Conservation (phyloP, 2,113 vertebrate genomes). For the Nerophis lumbriciformis region DNA sequence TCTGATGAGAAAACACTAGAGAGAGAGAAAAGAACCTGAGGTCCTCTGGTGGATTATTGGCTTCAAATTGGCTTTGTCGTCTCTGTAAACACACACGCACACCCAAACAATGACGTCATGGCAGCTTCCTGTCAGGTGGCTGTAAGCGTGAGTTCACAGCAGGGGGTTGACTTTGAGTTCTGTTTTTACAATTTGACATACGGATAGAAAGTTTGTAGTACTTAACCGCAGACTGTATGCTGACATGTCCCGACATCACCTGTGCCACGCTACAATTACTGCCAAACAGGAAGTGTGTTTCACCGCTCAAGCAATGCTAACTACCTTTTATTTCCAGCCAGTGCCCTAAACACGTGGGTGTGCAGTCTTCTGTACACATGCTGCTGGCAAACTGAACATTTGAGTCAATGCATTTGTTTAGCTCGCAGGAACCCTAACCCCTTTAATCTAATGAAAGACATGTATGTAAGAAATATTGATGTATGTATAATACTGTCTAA, state of each 20-base stretch:
- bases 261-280: constrained; percentile 25
- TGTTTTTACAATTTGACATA: no score
- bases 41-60: constrained; percentile 57
- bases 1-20: constrained; percentile 14
- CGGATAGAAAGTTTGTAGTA: no score
- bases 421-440: no score
- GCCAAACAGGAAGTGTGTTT: constrained; percentile 22
- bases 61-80: constrained; percentile 41
- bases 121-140: constrained; percentile 43
- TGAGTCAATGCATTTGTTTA: no score
- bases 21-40: constrained; percentile 35
- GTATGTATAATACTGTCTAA: no score
- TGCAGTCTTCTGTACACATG: constrained; percentile 2
- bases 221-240: constrained; percentile 18
- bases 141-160: constrained; percentile 29
- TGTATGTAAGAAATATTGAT: no score
- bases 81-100: not conserved
- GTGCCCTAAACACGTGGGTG: no score
- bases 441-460: no score
- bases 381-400: not conserved
- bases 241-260: constrained; percentile 4
- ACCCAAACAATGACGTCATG: constrained; percentile 6
- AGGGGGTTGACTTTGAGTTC: constrained; percentile 12
- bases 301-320: constrained; percentile 20
- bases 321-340: constrained; percentile 23